Percentiles rank a stretch among this genome's conserved stretches.
Conservation (phyloP, 2,113 vertebrate species). For the Rhinolophus ferrumequinum region DNA sequence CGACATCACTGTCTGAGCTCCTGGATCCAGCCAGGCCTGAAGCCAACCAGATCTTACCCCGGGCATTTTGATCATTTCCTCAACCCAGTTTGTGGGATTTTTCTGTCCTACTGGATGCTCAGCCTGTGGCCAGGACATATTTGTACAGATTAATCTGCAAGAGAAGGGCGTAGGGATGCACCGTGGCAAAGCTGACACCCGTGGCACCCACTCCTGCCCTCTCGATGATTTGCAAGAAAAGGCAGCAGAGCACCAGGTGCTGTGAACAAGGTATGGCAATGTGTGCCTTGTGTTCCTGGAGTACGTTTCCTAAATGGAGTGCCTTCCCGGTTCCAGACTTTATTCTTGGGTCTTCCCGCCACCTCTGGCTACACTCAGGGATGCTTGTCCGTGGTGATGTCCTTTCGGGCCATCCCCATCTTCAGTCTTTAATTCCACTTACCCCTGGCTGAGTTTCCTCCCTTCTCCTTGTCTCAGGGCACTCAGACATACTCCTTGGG, state of each 20-base stretch:
- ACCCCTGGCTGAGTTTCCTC: not conserved
- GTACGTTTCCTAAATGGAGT: not conserved
- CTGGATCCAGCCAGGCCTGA: not conserved
- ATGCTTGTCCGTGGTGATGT: not conserved
- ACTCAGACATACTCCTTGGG: not conserved
- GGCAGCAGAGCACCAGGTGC: not conserved
- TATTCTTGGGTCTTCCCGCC: not conserved
- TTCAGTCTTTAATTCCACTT: not conserved
- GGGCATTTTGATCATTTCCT: not conserved
- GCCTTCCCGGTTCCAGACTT: not conserved
- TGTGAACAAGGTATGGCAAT: not conserved
- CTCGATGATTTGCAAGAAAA: not conserved
- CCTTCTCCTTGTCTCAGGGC: not conserved
- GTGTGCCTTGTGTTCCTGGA: not conserved
- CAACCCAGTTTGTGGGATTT: not conserved
- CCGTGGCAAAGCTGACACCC: not conserved
- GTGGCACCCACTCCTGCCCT: not conserved
- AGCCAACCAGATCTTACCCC: not conserved
- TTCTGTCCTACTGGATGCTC: not conserved
- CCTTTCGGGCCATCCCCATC: not conserved
- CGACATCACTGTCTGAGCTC: not conserved
- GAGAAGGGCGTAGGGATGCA: not conserved
- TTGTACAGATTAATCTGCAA: not conserved
- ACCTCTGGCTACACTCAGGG: not conserved
- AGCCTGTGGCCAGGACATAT: not conserved